These are phyloP conservation scores for Solenopsis invicta DNA, from an alignment of 1,140 invertebrate species.

Conservation along the genomic window DNA sequence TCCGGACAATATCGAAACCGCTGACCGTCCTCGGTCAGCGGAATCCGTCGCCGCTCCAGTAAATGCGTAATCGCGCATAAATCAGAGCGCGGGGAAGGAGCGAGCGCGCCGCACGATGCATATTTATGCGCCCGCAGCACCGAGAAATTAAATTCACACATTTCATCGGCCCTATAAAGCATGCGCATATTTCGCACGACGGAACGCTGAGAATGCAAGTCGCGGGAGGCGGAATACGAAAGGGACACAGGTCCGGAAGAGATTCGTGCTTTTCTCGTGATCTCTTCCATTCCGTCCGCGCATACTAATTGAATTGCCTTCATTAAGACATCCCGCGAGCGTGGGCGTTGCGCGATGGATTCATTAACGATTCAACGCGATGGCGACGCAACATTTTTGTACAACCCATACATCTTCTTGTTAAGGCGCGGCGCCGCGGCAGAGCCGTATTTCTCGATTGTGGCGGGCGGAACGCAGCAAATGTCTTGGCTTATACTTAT, in stretches of 20 bases:
- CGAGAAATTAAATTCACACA: constrained; percentile 83
- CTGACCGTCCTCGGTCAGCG: constrained; percentile 59
- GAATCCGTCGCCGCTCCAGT: constrained; percentile 61
- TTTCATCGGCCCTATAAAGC: constrained; percentile 68
- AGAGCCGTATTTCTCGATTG: not conserved
- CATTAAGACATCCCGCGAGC: constrained; percentile 41
- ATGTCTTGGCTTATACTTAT: constrained; percentile 16
- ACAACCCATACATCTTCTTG: not conserved
- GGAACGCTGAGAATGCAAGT: constrained; percentile 52
- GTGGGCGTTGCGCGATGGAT: constrained; percentile 23
- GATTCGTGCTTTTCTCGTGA: constrained; percentile 47
- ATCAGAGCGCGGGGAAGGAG: constrained; percentile 69
- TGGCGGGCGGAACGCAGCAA: not conserved
- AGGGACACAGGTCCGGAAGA: constrained; percentile 5
- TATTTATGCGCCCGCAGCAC: constrained; percentile 78
- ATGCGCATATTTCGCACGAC: constrained; percentile 32
- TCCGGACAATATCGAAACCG: constrained; percentile 45
- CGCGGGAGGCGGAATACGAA: not conserved
- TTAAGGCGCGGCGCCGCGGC: not conserved
- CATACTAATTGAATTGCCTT: constrained; percentile 55
- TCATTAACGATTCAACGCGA: constrained; percentile 16
- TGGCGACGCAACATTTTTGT: constrained; percentile 9
- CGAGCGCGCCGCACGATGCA: constrained; percentile 72
- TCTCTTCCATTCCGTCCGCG: constrained; percentile 24
- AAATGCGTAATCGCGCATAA: constrained; percentile 79